Conservation (phyloP, 2,888 invertebrate genomes). For the Pegoplata infirma region DNA sequence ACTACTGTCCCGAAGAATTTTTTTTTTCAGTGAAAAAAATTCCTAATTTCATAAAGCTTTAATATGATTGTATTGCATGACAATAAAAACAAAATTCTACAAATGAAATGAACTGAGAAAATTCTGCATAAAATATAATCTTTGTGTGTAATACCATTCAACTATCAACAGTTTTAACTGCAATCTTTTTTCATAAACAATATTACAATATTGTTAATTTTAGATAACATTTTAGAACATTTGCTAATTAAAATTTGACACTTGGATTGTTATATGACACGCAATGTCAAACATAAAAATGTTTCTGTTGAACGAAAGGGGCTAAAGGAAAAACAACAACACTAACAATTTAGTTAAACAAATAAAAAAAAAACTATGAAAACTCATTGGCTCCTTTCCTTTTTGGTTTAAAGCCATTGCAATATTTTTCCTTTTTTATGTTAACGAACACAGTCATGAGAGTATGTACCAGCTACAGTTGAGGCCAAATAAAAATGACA, state of each 20-base stretch:
- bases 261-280: constrained; percentile 65
- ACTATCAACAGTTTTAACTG: no score
- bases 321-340: constrained; percentile 11
- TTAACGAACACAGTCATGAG: constrained; percentile 32
- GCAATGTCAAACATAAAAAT: constrained; percentile 54
- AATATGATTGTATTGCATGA: no score
- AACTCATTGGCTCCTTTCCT: constrained; percentile 41
- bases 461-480: constrained; percentile 7
- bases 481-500: constrained; percentile 24
- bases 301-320: constrained; percentile 12
- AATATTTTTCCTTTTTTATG: constrained; percentile 47
- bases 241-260: constrained; percentile 66
- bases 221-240: constrained; percentile 55
- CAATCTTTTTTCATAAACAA: constrained; percentile 37
- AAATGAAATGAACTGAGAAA: no score
- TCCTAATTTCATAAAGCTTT: no score
- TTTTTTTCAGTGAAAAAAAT: no score
- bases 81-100: no score
- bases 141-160: no score
- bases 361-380: no score
- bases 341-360: no score
- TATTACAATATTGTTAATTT: constrained; percentile 59
- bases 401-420: constrained; percentile 41
- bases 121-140: no score
- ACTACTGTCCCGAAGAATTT: no score